Evolutionary conservation across 2,888 invertebrate genomes (phyloP).

Genomic region (Lasioglossum villosulum): DNA sequence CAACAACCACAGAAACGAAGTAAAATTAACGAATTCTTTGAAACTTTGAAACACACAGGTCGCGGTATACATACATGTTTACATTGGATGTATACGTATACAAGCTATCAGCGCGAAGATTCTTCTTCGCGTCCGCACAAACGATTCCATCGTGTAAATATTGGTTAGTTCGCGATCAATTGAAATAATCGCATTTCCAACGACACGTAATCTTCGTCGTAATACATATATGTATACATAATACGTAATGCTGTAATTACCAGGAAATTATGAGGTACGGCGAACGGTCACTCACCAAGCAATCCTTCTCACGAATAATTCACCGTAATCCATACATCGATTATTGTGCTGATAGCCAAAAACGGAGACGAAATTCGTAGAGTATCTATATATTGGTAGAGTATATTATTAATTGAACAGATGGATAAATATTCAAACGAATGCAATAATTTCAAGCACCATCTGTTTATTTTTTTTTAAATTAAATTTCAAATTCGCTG

Average conservation of each 20-base stretch:
- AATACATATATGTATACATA: too few relatives aligned
- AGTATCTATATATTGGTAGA: too few relatives aligned
- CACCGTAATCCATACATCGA: not conserved
- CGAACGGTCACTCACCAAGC: not conserved
- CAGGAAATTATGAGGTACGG: not conserved
- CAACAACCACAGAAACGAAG: not conserved
- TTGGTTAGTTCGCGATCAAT: not conserved
- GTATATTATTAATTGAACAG: not conserved
- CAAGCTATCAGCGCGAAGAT: not conserved
- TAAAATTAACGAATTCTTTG: not conserved
- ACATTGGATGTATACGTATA: too few relatives aligned
- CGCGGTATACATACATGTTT: not conserved
- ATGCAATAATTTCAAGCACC: too few relatives aligned
- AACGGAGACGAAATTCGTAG: not conserved
- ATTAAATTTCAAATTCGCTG: too few relatives aligned
- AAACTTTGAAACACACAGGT: not conserved
- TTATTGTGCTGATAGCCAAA: not conserved
- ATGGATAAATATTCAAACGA: too few relatives aligned
- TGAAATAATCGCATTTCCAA: not conserved
- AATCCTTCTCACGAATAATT: not conserved
- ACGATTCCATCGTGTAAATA: not conserved
- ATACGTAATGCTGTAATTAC: not conserved
- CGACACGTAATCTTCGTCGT: not conserved
- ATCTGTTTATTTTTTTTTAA: too few relatives aligned
- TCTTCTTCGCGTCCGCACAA: not conserved